Evolutionary conservation across 2,113 vertebrate species (phyloP).

Genomic region (Phylloscopus whistleri): DNA sequence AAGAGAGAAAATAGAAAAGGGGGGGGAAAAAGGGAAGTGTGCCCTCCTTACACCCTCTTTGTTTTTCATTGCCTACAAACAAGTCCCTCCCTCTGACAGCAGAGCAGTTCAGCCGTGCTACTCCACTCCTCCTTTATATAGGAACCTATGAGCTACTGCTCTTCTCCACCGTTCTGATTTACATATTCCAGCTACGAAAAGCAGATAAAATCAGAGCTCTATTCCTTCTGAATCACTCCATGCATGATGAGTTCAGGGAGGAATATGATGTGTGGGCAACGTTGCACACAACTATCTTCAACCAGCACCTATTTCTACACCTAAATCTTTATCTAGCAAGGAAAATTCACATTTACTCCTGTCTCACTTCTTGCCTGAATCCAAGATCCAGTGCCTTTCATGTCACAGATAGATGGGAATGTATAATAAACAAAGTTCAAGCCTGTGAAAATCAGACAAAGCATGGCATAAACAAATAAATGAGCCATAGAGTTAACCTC

Average conservation of each 20-base stretch:
- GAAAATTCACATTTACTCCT: neutral
- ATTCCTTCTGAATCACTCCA: neutral
- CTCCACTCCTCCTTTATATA: neutral
- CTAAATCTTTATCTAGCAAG: neutral
- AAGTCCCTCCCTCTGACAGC: neutral
- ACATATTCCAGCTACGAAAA: neutral
- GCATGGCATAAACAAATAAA: neutral
- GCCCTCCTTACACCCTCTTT: neutral
- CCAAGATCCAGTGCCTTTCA: neutral
- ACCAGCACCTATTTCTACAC: neutral
- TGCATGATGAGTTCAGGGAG: neutral
- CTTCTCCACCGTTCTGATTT: neutral
- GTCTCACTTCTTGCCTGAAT: neutral
- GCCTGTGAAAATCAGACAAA: neutral
- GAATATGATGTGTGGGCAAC: neutral
- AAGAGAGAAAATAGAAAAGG: neutral
- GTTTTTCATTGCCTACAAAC: neutral
- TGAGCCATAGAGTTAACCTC: neutral
- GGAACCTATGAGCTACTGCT: neutral
- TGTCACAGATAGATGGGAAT: neutral
- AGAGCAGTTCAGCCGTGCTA: neutral
- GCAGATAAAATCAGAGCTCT: neutral
- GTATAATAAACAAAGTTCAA: neutral
- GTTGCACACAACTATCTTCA: neutral
- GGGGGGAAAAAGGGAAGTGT: rapidly evolving